Conservation (phyloP, 2,888 invertebrate genomes). For the Caenorhabditis wallacei region DNA sequence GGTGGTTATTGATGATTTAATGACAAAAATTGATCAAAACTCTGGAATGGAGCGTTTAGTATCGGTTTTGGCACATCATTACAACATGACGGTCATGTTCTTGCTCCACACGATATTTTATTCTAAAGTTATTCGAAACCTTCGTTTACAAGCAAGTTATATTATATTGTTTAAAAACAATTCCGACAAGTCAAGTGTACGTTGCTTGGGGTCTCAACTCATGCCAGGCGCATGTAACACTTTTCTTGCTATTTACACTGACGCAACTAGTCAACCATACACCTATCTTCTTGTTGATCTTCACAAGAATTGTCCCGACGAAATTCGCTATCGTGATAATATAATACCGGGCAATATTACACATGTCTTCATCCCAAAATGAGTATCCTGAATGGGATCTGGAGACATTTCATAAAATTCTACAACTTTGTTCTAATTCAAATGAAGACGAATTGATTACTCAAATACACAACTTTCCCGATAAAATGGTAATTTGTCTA, state of each 20-base stretch:
- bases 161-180: constrained; percentile 29
- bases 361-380: no score
- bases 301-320: constrained; percentile 29
- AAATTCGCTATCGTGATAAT: constrained; percentile 28
- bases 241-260: constrained; percentile 21
- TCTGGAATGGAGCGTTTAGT: constrained; percentile 24
- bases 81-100: constrained; percentile 23
- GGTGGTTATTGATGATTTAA: constrained; percentile 23
- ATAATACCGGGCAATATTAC: constrained; percentile 1
- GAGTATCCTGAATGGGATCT: background rate
- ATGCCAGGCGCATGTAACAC: constrained; percentile 17
- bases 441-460: background rate
- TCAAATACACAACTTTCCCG: background rate
- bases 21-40: constrained; percentile 32
- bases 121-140: constrained; percentile 25
- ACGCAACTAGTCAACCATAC: constrained; percentile 12
- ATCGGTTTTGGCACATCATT: constrained; percentile 29
- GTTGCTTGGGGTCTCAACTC: constrained; percentile 19
- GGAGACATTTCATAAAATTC: constrained; percentile 3
- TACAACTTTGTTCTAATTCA: background rate
- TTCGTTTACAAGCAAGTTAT: constrained; percentile 26
- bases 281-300: no score
- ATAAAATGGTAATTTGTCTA: background rate
- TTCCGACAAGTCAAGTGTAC: constrained; percentile 22
- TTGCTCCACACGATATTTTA: constrained; percentile 28